These are phyloP conservation scores for Amphiduros pacificus DNA, from an alignment of 2,888 invertebrate species.

Conservation along the genomic window DNA sequence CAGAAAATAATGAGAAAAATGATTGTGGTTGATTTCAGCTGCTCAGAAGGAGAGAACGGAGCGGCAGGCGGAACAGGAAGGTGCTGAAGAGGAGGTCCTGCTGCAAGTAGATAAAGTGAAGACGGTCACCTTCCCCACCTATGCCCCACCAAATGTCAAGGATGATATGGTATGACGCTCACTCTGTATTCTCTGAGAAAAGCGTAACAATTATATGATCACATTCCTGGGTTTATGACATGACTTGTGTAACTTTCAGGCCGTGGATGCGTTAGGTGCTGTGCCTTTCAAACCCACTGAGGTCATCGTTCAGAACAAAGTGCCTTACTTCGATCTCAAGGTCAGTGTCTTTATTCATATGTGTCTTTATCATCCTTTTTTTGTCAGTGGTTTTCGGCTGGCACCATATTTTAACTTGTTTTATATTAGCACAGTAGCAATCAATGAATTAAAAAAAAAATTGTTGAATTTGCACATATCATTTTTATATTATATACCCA, in stretches of 20 bases:
- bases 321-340: constrained; percentile 48
- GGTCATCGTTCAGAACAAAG: constrained; percentile 49
- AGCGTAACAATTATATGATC: too few relatives aligned
- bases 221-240: too few relatives aligned
- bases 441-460: too few relatives aligned
- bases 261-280: constrained; percentile 51
- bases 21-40: not conserved
- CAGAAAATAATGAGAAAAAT: too few relatives aligned
- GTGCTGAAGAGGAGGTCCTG: not conserved
- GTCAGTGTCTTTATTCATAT: constrained; percentile 22
- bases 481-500: too few relatives aligned
- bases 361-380: too few relatives aligned
- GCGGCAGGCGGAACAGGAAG: constrained; percentile 6
- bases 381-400: too few relatives aligned
- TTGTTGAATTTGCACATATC: too few relatives aligned
- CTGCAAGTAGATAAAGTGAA: constrained; percentile 33
- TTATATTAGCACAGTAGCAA: too few relatives aligned
- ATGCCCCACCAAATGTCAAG: constrained; percentile 50
- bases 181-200: too few relatives aligned
- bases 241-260: constrained; percentile 33
- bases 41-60: constrained; percentile 8
- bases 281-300: constrained; percentile 49
- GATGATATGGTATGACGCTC: constrained; percentile 52
- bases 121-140: constrained; percentile 45
- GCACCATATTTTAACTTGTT: too few relatives aligned